Evolutionary conservation across 1,140 invertebrate genomes (phyloP).

Genomic region (Grapholita molesta): DNA sequence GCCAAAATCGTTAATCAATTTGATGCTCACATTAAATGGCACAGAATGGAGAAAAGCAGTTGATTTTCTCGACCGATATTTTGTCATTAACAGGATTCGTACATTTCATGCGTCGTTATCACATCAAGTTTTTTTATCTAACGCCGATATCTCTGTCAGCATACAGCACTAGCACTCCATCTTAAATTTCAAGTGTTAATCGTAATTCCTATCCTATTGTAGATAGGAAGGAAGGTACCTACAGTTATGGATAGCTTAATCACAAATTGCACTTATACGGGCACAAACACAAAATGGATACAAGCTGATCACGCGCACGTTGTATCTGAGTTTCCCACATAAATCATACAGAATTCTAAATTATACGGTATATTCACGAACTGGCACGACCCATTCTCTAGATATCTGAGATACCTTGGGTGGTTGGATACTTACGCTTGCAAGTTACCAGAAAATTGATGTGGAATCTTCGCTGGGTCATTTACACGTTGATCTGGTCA

Average conservation of each 20-base stretch:
- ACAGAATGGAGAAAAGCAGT: not conserved
- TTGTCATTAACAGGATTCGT: not conserved
- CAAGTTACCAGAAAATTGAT: slow-evolving; percentile 34
- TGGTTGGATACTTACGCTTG: not conserved
- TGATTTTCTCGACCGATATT: not conserved
- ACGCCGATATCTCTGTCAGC: not conserved
- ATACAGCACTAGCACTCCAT: not conserved
- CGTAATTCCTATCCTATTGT: not conserved
- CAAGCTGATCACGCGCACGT: not conserved
- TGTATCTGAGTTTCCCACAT: slow-evolving; percentile 4
- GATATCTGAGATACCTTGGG: slow-evolving; percentile 21
- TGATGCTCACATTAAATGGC: not conserved
- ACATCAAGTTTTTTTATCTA: slow-evolving; percentile 39
- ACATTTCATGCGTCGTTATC: slow-evolving; percentile 33
- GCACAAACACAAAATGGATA: too few species aligned
- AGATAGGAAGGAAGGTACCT: too few species aligned
- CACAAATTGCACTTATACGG: not conserved
- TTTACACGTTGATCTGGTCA: slow-evolving; percentile 22
- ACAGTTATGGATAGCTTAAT: not conserved
- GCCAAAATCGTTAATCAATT: too few species aligned
- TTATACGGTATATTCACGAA: slow-evolving; percentile 21
- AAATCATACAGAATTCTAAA: slow-evolving; percentile 13
- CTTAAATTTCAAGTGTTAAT: not conserved
- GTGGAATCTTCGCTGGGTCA: slow-evolving; percentile 31
- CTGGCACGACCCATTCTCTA: slow-evolving; percentile 23